Conservation (phyloP, 2,888 invertebrate species). For the Sepioteuthis lessoniana region DNA sequence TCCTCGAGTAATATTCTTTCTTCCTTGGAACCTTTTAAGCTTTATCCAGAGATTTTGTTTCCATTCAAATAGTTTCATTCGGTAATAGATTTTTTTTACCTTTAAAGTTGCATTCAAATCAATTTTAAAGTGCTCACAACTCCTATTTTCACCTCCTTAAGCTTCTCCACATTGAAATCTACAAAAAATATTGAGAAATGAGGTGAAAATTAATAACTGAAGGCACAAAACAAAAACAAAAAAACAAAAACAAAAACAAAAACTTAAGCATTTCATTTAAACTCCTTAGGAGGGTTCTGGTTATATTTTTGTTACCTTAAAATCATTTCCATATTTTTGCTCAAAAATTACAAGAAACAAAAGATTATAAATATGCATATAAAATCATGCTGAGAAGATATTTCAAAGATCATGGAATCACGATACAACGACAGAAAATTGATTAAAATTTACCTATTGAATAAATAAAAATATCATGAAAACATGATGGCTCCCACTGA, state of each 20-base stretch:
- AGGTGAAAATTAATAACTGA: neutral
- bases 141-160: neutral
- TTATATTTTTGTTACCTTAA: neutral
- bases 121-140: neutral
- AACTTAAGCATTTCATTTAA: conserved; percentile 20
- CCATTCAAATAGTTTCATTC: neutral
- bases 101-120: neutral
- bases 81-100: neutral
- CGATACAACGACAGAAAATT: neutral
- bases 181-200: neutral
- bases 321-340: conserved; percentile 33
- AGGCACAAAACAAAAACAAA: neutral
- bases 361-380: conserved; percentile 21
- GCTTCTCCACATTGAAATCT: neutral
- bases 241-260: neutral
- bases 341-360: neutral
- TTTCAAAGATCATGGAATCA: conserved; percentile 9
- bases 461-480: conserved; percentile 10
- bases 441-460: neutral
- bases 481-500: conserved; percentile 8
- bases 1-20: neutral
- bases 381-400: neutral
- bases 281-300: neutral
- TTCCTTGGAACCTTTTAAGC: neutral
- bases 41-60: neutral